phyloP scores from a whole-genome alignment of 2,888 invertebrate genomes.

The Petrolisthes cinctipes region DNA sequence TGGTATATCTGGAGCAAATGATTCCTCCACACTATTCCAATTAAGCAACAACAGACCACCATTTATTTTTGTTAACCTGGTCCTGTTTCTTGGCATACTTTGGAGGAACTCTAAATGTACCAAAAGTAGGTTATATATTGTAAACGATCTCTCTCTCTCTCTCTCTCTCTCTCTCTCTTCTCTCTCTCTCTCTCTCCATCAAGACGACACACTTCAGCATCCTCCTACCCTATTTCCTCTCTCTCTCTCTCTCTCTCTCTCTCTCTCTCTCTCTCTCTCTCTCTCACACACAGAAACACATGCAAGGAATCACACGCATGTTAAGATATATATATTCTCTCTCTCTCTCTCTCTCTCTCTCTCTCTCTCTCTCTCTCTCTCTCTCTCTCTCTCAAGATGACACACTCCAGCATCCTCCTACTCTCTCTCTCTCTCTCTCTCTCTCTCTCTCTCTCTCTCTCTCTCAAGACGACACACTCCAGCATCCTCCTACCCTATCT shows the following conservation, averaged over 20 bases:
- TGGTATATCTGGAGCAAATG: no score
- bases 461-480: neutral
- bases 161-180: neutral
- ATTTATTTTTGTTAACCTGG: no score
- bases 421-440: neutral
- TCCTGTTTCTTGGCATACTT: no score
- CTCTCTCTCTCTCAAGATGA: neutral
- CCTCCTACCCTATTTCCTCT: neutral
- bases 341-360: neutral
- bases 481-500: neutral
- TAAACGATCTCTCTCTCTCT: no score
- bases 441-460: neutral
- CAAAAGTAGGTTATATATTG: no score
- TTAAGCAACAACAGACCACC: no score
- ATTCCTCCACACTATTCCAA: no score
- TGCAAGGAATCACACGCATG: neutral
- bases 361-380: neutral
- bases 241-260: neutral
- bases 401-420: neutral
- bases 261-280: no score
- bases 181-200: neutral
- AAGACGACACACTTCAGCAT: neutral
- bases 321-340: neutral
- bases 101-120: no score
- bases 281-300: neutral